phyloP scores from a whole-genome alignment of 2,797 vertebrate species.

The Denticeps clupeoides region DNA sequence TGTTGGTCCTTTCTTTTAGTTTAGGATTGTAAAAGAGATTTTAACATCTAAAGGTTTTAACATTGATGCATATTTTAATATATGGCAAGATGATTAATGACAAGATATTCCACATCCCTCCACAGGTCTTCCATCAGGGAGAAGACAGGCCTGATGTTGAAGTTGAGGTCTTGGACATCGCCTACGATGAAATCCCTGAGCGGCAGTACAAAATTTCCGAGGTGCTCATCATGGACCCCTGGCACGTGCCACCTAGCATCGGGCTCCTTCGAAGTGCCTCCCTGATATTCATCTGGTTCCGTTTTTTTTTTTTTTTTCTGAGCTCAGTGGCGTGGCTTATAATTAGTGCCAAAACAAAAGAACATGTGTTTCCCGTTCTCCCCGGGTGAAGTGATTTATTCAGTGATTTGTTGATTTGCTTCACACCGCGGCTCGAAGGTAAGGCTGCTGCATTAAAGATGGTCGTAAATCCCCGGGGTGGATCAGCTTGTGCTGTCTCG shows the following conservation, averaged over 20 bases:
- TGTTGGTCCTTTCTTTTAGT: too few relatives aligned
- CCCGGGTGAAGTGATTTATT: neutral
- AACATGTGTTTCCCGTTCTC: neutral
- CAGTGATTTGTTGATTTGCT: neutral
- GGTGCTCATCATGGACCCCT: too few relatives aligned
- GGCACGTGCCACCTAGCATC: too few relatives aligned
- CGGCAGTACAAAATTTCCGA: slow-evolving; percentile 54
- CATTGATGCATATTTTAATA: too few relatives aligned
- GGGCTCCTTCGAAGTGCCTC: too few relatives aligned
- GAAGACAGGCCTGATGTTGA: slow-evolving; percentile 45
- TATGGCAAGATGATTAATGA: too few relatives aligned
- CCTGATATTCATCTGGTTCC: too few relatives aligned
- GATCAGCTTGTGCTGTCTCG: slow-evolving; percentile 15
- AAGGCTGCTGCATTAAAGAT: neutral
- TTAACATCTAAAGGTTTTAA: too few relatives aligned
- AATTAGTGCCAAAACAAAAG: neutral
- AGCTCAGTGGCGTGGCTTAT: neutral
- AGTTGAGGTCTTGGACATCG: slow-evolving; percentile 52
- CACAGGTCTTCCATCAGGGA: slow-evolving; percentile 46
- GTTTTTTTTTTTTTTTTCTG: too few relatives aligned
- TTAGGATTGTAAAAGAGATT: too few relatives aligned
- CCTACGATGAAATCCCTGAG: slow-evolving; percentile 55
- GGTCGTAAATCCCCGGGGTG: slow-evolving; percentile 13
- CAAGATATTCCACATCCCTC: neutral
- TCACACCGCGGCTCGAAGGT: neutral